A percentile compares a stretch with the other conserved stretches of the same genome.
Conservation (phyloP, 2,888 invertebrate genomes). For the Coleophora deauratella region DNA sequence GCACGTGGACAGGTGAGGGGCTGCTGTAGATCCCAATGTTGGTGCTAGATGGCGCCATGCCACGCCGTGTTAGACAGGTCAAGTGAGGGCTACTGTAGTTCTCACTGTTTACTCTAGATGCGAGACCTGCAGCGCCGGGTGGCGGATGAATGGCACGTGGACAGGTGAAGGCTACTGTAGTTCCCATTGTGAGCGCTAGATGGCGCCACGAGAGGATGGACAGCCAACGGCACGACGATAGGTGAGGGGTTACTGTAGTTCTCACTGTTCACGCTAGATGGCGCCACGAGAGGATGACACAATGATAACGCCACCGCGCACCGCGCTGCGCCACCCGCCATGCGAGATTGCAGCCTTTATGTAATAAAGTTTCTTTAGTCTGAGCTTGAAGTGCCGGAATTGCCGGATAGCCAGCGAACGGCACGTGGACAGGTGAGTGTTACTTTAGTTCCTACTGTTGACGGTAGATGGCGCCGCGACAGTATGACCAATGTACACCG, state of each 20-base stretch:
- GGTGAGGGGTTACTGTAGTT: no score
- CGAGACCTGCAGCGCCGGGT: constrained; percentile 22
- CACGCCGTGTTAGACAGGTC: no score
- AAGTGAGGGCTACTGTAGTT: no score
- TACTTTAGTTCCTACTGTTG: background rate
- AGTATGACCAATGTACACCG: background rate
- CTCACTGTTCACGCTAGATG: no score
- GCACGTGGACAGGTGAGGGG: constrained; percentile 40
- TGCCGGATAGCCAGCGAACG: constrained; percentile 15
- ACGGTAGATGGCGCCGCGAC: background rate
- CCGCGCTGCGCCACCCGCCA: constrained; percentile 28
- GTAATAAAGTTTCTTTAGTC: no score
- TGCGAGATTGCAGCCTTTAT: no score
- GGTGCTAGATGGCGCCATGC: no score
- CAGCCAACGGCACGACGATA: background rate
- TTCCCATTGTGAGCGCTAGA: background rate
- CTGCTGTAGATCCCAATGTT: constrained; percentile 1
- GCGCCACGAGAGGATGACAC: no score
- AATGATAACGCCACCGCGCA: constrained; percentile 46
- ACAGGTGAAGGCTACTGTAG: background rate
- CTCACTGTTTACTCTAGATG: no score
- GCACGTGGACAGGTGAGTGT: constrained; percentile 40
- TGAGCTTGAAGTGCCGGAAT: no score
- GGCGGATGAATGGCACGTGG: background rate
- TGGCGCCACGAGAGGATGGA: background rate